These are phyloP conservation scores for Spodoptera litura DNA, from an alignment of 1,140 invertebrate genomes.

Conservation along the genomic window DNA sequence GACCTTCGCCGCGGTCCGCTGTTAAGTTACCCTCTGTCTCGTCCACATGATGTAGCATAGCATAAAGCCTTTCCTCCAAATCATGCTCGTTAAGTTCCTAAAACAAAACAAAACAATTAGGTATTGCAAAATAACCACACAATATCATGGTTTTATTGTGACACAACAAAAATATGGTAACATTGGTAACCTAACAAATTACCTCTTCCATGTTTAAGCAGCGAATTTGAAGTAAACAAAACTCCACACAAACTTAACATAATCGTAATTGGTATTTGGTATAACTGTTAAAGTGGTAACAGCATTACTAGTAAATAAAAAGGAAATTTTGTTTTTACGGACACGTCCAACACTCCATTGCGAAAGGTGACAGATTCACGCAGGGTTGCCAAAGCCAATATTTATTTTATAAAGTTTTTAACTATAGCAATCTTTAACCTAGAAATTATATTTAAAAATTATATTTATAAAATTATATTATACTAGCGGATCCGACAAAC, in stretches of 20 bases:
- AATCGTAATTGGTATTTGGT: constrained; percentile 74
- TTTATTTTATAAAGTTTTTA: background rate
- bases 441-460: no score
- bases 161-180: constrained; percentile 77
- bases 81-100: constrained; percentile 84
- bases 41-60: constrained; percentile 81
- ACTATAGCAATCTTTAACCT: background rate
- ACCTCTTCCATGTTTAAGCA: constrained; percentile 82
- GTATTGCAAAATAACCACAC: constrained; percentile 68
- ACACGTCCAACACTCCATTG: constrained; percentile 82
- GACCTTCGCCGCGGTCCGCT: constrained; percentile 52
- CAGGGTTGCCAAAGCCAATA: background rate
- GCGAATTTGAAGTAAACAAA: constrained; percentile 72
- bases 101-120: constrained; percentile 58
- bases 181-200: constrained; percentile 67
- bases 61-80: constrained; percentile 80
- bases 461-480: no score
- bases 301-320: constrained; percentile 81
- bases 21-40: constrained; percentile 66
- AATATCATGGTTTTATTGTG: constrained; percentile 64
- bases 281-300: constrained; percentile 69
- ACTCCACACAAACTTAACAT: constrained; percentile 77
- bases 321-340: constrained; percentile 77
- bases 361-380: constrained; percentile 63
- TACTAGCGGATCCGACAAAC: no score